These are phyloP conservation scores for Camarhynchus parvulus DNA, from an alignment of 2,113 vertebrate genomes.

Conservation along the genomic window DNA sequence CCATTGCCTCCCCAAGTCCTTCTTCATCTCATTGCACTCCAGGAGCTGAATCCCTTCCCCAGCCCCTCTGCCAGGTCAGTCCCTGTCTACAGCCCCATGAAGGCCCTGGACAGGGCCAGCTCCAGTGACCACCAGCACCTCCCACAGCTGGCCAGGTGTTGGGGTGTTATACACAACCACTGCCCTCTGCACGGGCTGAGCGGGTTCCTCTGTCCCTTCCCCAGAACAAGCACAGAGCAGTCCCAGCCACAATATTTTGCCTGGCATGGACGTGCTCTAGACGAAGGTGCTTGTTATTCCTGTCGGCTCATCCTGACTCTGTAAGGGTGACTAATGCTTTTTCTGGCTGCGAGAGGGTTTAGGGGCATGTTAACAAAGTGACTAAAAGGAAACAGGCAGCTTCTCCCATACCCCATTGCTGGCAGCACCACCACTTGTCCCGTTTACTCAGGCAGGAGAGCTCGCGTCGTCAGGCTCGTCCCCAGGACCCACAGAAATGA, in stretches of 20 bases:
- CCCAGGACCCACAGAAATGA: neutral
- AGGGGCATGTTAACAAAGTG: slow-evolving; percentile 27
- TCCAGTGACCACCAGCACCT: neutral
- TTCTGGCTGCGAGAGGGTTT: slow-evolving; percentile 12
- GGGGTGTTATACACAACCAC: neutral
- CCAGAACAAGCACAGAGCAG: neutral
- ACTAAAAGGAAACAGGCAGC: neutral
- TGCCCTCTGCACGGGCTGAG: neutral
- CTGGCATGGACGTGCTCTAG: slow-evolving; percentile 25
- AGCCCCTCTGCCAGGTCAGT: neutral
- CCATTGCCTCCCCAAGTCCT: neutral
- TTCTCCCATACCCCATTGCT: neutral
- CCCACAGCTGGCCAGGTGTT: neutral
- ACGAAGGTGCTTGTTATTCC: slow-evolving; percentile 16
- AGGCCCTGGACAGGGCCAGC: neutral
- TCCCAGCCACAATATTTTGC: slow-evolving; percentile 16
- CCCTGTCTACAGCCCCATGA: fast-evolving
- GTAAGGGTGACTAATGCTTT: slow-evolving; percentile 43
- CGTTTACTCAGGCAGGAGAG: neutral
- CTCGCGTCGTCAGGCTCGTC: fast-evolving
- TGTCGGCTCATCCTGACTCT: slow-evolving; percentile 52
- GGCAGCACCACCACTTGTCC: neutral
- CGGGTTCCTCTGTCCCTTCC: neutral
- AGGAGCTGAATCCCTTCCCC: neutral
- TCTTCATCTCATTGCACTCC: neutral